These are phyloP conservation scores for Nematopogon swammerdamellus DNA, from an alignment of 2,888 invertebrate species.

Conservation along the genomic window DNA sequence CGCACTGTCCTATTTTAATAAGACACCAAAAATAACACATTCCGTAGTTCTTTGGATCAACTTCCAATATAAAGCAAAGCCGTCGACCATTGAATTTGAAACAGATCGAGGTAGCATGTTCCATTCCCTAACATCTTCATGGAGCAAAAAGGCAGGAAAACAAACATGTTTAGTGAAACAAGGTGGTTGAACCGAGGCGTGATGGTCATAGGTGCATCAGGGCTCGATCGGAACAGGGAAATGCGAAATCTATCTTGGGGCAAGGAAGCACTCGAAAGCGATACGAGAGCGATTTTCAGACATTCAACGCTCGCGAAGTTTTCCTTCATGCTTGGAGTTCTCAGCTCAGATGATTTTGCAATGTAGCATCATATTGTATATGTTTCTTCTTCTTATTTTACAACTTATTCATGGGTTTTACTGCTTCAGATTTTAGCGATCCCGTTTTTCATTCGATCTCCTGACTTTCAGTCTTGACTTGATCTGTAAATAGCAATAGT, in stretches of 20 bases:
- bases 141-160: slow-evolving; percentile 28
- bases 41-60: too few relatives aligned
- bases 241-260: not conserved
- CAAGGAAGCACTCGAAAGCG: not conserved
- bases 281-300: not conserved
- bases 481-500: too few relatives aligned
- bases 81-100: not conserved
- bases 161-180: slow-evolving; percentile 31
- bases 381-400: too few relatives aligned
- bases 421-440: too few relatives aligned
- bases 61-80: too few relatives aligned
- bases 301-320: not conserved
- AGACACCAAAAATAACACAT: too few relatives aligned
- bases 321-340: not conserved
- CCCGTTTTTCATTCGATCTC: too few relatives aligned
- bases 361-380: too few relatives aligned
- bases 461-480: too few relatives aligned
- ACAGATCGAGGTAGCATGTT: slow-evolving; percentile 29
- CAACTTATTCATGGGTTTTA: too few relatives aligned
- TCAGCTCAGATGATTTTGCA: too few relatives aligned
- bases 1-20: too few relatives aligned
- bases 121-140: slow-evolving; percentile 50
- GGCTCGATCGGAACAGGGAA: not conserved
- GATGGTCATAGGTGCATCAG: slow-evolving; percentile 4
- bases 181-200: slow-evolving; percentile 26